phyloP scores from a whole-genome alignment of 2,113 vertebrate species.

The Columba janthina region DNA sequence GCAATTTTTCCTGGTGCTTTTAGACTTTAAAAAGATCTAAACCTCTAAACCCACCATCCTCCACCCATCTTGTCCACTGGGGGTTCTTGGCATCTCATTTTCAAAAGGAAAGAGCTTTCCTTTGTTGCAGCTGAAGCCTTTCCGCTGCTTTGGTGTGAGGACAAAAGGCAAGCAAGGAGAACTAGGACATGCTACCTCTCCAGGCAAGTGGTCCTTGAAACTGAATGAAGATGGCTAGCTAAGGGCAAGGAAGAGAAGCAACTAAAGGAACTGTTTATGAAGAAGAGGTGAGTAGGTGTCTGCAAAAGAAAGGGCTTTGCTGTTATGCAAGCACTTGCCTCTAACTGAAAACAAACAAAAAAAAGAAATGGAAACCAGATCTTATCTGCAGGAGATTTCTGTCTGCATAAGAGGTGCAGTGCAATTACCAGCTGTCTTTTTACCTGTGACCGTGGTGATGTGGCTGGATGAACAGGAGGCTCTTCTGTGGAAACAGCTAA shows the following conservation, averaged over 20 bases:
- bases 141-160: background rate
- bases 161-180: background rate
- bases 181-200: background rate
- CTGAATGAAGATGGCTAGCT: background rate
- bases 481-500: slow-evolving; percentile 82
- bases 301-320: background rate
- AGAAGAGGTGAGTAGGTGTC: background rate
- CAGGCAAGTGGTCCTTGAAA: background rate
- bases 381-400: background rate
- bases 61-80: background rate
- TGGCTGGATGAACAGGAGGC: slow-evolving; percentile 80
- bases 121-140: background rate
- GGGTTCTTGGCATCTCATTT: background rate
- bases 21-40: background rate
- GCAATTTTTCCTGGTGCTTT: background rate
- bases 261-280: background rate
- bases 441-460: slow-evolving; percentile 88
- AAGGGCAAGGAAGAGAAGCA: background rate
- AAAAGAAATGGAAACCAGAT: background rate
- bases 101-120: background rate
- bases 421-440: background rate
- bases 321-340: background rate
- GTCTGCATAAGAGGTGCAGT: background rate
- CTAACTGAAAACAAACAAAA: background rate
- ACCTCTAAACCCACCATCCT: too few species aligned